Evolutionary conservation across 2,113 vertebrate species (phyloP), one percentile per base, ranked within the genome.

Genomic region (Alethe diademata): DNA sequence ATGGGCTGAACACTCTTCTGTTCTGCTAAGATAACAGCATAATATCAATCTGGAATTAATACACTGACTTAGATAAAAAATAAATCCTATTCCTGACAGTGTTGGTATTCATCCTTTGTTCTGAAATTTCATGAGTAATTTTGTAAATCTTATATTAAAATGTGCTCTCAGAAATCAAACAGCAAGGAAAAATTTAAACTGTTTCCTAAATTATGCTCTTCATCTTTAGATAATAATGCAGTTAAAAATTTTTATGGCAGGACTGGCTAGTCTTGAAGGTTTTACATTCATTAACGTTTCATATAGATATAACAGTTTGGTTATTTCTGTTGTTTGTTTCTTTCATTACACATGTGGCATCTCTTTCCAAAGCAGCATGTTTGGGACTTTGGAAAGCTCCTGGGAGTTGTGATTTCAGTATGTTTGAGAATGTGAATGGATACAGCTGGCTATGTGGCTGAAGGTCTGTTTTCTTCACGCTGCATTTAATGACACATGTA

Each of bases 1-100:
- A 40, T 47, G 51, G 47, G 26, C 78, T 78, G 62, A 93, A 47
- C 29, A 76, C 88, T 85, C n/a, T 57, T 90, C 93, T 95, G 88
- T 90, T 97, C 62, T 62, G 43, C 60, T 88, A 66, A 88, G 94
- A 96, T 94, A 95, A 83, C 45, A 90, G 26, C 47, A 56, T 24
- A 88, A 33, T 90, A 75, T 72, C 48, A 69, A 40, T 54, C 57
- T 86, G 14, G 76, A 95, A 94, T 96, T 90, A 90, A 78, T 80
- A 43, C 4, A 17, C 15, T 70, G n/a, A 57, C 11, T 84, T 84
- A 54, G 28, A 66, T 35, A n/a, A 86, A 80, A 90, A 91, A 61
- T 24, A 84, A 90, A 35, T 47, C n/a, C 25, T 70, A 4, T 53
- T 92, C 5, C 60, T 86, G 35, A 24, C 12, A 47, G 7, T 50